Conservation (phyloP, 2,888 invertebrate species). For the Tenthredo mesomela region DNA sequence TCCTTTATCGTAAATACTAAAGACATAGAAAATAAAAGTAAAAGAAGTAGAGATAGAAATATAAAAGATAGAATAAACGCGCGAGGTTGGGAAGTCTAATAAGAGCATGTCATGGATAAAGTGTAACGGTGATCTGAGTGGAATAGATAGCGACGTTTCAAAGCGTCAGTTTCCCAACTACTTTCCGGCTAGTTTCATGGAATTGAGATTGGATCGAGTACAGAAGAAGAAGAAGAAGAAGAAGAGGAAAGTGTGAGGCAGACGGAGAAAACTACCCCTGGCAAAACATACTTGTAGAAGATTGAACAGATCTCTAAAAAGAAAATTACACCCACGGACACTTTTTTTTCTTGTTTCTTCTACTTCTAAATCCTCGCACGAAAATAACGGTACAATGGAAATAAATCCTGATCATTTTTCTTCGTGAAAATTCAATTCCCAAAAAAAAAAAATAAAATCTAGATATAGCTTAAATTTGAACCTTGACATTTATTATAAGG, state of each 20-base stretch:
- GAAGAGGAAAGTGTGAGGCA: slow-evolving; percentile 25
- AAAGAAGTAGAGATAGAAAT: neutral
- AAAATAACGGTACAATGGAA: neutral
- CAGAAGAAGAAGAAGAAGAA: slow-evolving; percentile 50
- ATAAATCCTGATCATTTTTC: neutral
- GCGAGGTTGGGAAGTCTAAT: slow-evolving; percentile 56
- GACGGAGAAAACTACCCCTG: neutral
- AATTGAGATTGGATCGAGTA: slow-evolving; percentile 70
- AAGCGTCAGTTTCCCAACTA: neutral
- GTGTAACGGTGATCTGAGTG: slow-evolving; percentile 57
- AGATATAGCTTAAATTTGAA: slow-evolving; percentile 13
- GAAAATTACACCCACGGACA: neutral
- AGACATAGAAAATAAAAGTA: neutral
- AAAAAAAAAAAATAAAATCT: too few species aligned
- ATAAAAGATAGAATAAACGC: neutral
- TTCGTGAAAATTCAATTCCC: too few species aligned
- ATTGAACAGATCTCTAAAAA: neutral
- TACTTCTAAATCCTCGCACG: neutral
- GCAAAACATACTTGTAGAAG: neutral
- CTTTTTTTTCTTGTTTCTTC: neutral
- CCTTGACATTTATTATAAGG: slow-evolving; percentile 63
- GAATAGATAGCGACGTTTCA: slow-evolving; percentile 58
- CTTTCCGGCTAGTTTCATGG: slow-evolving; percentile 61
- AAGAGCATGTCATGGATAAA: slow-evolving; percentile 58
- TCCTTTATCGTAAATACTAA: neutral